These are phyloP conservation scores for Eilema depressum DNA, from an alignment of 2,888 invertebrate species.

Conservation along the genomic window DNA sequence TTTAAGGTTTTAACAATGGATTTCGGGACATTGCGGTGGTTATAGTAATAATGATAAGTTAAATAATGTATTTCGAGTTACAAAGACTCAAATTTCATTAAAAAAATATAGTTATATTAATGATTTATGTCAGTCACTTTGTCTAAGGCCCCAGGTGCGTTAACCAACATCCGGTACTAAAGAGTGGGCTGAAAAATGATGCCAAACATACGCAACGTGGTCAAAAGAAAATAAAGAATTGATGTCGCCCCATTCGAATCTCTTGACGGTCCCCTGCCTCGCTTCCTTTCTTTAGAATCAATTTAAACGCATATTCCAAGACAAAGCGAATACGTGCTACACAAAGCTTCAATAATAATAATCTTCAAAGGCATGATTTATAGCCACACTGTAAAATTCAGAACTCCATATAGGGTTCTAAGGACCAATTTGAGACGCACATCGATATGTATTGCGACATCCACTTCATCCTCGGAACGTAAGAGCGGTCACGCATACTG, in stretches of 20 bases:
- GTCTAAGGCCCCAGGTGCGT: no score
- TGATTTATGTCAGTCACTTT: no score
- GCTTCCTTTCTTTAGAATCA: slow-evolving; percentile 44
- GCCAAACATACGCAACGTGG: slow-evolving; percentile 62
- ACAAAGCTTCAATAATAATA: slow-evolving; percentile 53
- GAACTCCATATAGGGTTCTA: slow-evolving; percentile 34
- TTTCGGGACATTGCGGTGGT: no score
- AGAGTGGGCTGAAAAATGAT: neutral
- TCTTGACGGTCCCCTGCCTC: slow-evolving; percentile 60
- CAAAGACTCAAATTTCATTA: no score
- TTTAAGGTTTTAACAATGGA: no score
- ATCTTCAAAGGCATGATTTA: slow-evolving; percentile 63
- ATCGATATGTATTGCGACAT: slow-evolving; percentile 58
- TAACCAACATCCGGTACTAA: neutral
- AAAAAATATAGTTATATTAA: no score
- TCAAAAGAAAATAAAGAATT: slow-evolving; percentile 66
- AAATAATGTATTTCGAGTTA: no score
- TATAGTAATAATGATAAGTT: no score
- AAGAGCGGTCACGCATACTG: slow-evolving; percentile 68
- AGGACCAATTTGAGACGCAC: slow-evolving; percentile 52
- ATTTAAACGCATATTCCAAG: slow-evolving; percentile 63
- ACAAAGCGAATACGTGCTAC: slow-evolving; percentile 51
- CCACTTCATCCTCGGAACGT: slow-evolving; percentile 67
- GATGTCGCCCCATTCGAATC: slow-evolving; percentile 62
- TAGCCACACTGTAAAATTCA: slow-evolving; percentile 47